Base-by-base conservation (phyloP, 1,140 invertebrate genomes). In the Drosophila yakuba region DNA sequence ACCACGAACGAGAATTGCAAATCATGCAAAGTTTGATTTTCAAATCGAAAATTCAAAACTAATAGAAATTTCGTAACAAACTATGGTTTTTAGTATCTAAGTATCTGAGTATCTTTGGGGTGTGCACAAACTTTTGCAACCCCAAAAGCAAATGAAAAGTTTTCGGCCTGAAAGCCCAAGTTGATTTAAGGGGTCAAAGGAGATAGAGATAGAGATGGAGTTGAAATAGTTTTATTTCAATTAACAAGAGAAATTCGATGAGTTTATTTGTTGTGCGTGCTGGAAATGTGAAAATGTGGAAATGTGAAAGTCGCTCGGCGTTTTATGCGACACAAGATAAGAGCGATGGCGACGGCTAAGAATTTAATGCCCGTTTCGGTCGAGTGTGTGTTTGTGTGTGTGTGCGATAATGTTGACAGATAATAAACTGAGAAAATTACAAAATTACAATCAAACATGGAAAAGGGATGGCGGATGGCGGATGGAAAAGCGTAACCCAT, bases 181-280 rank as follows among this genome's bases (percentile, higher is more conserved):
- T 25, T n/a, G 28, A 35, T 32, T 32, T 35, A 17, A 17, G 48
- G 48, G 25, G 28, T 17, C 48, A 48, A 17, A 23, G 35, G 20
- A 20, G 20, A 20, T 20, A 2, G 20, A 20, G 20, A 20, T 20
- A 20, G 55, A 23, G 41, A 5, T 32, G 32, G 14, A 57, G 25
- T 78, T 69, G 69, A 83, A 88, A 88, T 88, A 88, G 83, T 88
- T 86, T 86, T 88, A 88, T 88, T 88, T 88, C 83, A 88, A 88
- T 88, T 88, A 88, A 88, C 84, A 88, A 83, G 84, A 88, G 83
- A 88, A 88, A 88, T 89, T 88, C 83, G 83, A 88, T 88, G 83
- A 89, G 83, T 88, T 89, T 88, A 89, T 88, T 88, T 88, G 82
- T 77, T 81, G 78, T 72, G 57, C 45, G 66, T 72, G 45, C 48